Base-by-base conservation (phyloP, 2,113 vertebrate genomes). In the Perognathus longimembris region DNA sequence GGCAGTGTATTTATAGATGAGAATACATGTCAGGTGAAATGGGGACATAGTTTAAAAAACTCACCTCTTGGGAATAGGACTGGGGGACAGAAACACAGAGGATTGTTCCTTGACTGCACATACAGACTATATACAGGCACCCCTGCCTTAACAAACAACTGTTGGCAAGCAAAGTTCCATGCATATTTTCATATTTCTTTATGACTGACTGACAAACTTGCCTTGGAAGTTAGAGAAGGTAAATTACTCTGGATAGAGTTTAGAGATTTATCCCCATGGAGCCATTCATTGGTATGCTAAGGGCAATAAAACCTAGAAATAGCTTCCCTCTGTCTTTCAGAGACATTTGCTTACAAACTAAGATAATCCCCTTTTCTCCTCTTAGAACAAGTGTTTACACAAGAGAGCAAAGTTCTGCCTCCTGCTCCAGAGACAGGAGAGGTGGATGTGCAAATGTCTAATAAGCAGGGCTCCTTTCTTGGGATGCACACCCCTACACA, bases 241-340 rank as follows among this genome's bases (percentile, higher is more conserved):
- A 59, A 85, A 85, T 81, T 85, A 22, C n/a, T 91, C 63, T 71
- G 42, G n/a, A 59, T 80, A 73, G 79, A 24, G 77, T 91, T 88
- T 76, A 85, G 54, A 90, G 42, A 57, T 59, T 69, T 64, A 11
- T 88, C 54, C 6, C 30, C 10, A 28, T 38, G 4, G 75, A 91
- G 28, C 28, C 69, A 73, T 73, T 89, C 59, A 59, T 26, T 93
- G 79, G 28, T 70, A 28, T 36, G 57, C 64, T 77, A 32, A 88
- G 10, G 67, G 28, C 32, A 73, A 69, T 85, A 85, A 91, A 91
- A 71, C 18, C 50, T 42, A 24, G 63, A 71, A 67, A 73, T 28
- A 84, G 18, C 30, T 70, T 70, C 54, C 30, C 32, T 4, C 24
- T 73, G 21, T 69, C 5, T 26, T 79, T 11, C 26, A 64, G 32